A percentile compares a stretch with the other conserved stretches of the same genome.
Evolutionary conservation across 2,113 vertebrate species (phyloP).

Genomic region (Petroica traversi): DNA sequence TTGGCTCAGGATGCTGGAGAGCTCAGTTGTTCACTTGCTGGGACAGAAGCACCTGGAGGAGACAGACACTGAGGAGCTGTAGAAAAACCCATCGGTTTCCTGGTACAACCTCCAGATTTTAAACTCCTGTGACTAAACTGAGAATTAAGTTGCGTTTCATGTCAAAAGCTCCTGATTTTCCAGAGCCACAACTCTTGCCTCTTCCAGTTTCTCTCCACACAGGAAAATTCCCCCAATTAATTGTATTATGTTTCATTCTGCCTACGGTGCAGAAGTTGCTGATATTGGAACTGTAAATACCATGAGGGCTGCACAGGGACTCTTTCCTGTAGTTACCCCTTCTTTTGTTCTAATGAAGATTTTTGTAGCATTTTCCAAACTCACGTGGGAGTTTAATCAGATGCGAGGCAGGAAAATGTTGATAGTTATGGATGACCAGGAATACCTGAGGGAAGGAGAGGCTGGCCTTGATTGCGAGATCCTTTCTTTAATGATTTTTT

Average conservation of each 20-base stretch:
- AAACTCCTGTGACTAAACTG: neutral
- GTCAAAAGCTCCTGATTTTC: neutral
- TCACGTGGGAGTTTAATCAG: neutral
- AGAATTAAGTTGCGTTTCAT: neutral
- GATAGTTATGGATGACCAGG: neutral
- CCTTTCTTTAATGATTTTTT: neutral
- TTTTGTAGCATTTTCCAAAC: neutral
- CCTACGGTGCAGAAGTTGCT: neutral
- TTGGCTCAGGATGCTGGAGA: neutral
- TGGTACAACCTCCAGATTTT: neutral
- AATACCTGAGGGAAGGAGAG: neutral
- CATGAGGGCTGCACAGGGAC: neutral
- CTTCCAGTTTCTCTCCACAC: neutral
- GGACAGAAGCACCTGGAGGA: neutral
- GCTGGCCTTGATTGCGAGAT: neutral
- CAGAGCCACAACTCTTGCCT: neutral
- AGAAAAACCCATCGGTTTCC: neutral
- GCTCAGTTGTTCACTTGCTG: neutral
- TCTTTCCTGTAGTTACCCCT: neutral
- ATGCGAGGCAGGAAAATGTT: neutral
- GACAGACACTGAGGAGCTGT: neutral
- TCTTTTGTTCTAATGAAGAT: neutral
- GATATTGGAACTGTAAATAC: neutral
- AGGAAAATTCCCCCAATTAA: neutral
- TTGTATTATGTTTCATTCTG: neutral